Evolutionary conservation across 2,888 invertebrate species (phyloP), one percentile per base, ranked within the genome.

Genomic region (Graphium colonna): DNA sequence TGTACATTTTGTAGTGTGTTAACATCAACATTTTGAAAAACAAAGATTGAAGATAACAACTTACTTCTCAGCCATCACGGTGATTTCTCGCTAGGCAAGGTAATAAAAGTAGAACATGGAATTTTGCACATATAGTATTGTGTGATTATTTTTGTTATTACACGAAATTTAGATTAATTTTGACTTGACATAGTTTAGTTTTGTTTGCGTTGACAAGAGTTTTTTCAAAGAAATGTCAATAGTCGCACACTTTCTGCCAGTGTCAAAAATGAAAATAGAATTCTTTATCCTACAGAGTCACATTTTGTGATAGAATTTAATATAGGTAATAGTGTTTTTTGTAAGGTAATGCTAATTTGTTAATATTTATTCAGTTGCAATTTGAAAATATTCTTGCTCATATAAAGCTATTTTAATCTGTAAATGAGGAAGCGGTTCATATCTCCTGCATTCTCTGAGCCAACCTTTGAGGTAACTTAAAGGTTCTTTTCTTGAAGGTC

Each of bases 201-300:
- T 86, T 84, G 82, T 87, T 86, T 85, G 86, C 83, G 82, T 83
- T 88, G 88, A 87, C 88, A 84, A 79, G 71, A 73, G 75, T 62
- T 67, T 65, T 53, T 40, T 55, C 45, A 42, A 43, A 36, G 36
- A 36, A 36, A 36, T 36, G 36, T 36, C 36, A 36, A 36, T 31
- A 48, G 31, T 43, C 28, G 40, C 9, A 41, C 9, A 15, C 18
- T 15, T 42, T 33, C 41, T 47, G n/a, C 28, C 16, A 36, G 33
- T 36, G 16, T 16, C 5, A 13, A 28, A 15, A 17, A 21, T 28
- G 9, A 1, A 36, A 36, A 36, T 18, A 10, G 1, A 15, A n/a
- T 38, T n/a, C 7, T 7, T 45, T 5, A 45, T 12, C 3, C 1
- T 36, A 2, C n/a, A 45, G 8, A 17, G 5, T 17, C 15, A 31